Evolutionary conservation across 2,888 invertebrate species (phyloP), one percentile per base, ranked within the genome.

Genomic region (Protonemura montana): DNA sequence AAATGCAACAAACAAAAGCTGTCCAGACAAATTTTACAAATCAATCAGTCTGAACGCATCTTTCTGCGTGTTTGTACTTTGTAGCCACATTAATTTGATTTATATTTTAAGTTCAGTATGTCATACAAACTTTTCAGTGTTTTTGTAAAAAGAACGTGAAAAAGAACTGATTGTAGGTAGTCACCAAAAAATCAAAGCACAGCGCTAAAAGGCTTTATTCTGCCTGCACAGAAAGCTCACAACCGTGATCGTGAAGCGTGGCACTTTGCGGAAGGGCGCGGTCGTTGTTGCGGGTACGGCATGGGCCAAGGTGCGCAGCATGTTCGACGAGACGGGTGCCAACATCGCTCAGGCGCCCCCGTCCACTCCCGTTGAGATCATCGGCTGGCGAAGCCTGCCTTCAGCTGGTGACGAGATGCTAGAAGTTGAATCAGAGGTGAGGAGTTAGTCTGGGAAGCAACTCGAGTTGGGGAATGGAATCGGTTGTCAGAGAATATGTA

Each of bases 381-480:
- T 96, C 84, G 99, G 99, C 2, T 99, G 99, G 99, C 94, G 94
- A 88, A 95, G 96, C 88, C 90, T 99, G 88, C 99, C 99, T 0
- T 91, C 95, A 0, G 97, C 98, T 16, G 99, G 99, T 0, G 98
- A 98, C 89, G 92, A 94, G 85, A 95, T 99, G 59, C 91, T 98
- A 6, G 95, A 99, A 92, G 97, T 98, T 1, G 93, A 93, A 88
- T 93, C 93, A 0, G 97, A 97, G 94, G 95, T 95, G 88, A 88
- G 88, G 80, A 3, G 35, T 6, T 35, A 6, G 35, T 35, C 35
- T 6, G 35, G 35, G 5, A n/a, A n/a, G n/a, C n/a, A n/a, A n/a
- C n/a, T n/a, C n/a, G n/a, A n/a, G n/a, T 10, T 35, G 3, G 35
- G 35, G 35, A 35, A 3, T 35, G 35, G 3, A 35, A 3, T 35